A percentile compares a stretch with the other conserved stretches of the same genome.
Conservation (phyloP, 2,797 vertebrate genomes). For the Psittacula echo region DNA sequence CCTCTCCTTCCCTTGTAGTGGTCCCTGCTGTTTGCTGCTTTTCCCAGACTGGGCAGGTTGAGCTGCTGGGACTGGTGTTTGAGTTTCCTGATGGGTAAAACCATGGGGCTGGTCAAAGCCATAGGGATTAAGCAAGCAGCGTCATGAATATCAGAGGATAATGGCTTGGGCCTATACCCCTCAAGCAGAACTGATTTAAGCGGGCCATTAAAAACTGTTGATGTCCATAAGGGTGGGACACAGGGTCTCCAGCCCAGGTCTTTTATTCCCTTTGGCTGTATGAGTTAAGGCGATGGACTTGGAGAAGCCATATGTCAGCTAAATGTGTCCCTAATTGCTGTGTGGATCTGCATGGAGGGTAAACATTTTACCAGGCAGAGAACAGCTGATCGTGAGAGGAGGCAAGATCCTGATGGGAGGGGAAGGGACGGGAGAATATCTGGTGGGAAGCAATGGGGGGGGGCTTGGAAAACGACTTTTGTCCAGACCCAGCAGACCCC, state of each 20-base stretch:
- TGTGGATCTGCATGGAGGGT: slow-evolving; percentile 31
- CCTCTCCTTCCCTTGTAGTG: rapidly evolving
- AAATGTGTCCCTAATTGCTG: slow-evolving; percentile 67
- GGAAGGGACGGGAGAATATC: not conserved
- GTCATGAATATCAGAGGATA: slow-evolving; percentile 6
- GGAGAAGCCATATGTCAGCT: slow-evolving; percentile 61
- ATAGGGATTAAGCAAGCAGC: not conserved
- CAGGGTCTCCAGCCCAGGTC: not conserved
- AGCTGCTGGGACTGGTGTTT: not conserved
- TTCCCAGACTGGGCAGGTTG: rapidly evolving
- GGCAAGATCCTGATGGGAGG: not conserved
- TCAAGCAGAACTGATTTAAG: slow-evolving; percentile 33
- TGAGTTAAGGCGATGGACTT: not conserved
- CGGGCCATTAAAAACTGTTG: not conserved
- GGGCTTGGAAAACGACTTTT: not conserved
- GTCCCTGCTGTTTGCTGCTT: not conserved
- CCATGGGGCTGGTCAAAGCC: not conserved
- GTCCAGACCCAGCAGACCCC: not conserved
- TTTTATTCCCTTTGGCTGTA: slow-evolving; percentile 20
- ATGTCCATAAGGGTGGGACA: not conserved
- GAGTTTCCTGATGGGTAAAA: not conserved
- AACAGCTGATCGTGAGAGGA: slow-evolving; percentile 46
- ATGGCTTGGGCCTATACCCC: not conserved
- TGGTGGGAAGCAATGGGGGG: not conserved
- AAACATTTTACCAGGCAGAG: slow-evolving; percentile 67